These are phyloP conservation scores for Indri indri DNA, from an alignment of 2,113 vertebrate genomes.

Conservation along the genomic window DNA sequence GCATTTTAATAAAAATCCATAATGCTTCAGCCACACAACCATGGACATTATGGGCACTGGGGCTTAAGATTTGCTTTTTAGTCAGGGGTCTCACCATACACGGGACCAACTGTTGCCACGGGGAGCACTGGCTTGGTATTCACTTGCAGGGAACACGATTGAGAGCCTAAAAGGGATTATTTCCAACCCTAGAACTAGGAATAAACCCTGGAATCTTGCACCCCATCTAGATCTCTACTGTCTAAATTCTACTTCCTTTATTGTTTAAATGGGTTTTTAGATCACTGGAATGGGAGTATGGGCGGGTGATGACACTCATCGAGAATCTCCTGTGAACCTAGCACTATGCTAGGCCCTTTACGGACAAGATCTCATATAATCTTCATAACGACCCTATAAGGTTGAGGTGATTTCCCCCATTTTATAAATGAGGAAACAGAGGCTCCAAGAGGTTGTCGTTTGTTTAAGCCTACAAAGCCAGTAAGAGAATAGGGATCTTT, in stretches of 20 bases:
- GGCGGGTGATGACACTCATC: not conserved
- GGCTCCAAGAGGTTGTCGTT: conserved; percentile 11
- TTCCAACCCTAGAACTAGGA: conserved; percentile 7
- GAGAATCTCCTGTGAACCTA: conserved; percentile 35
- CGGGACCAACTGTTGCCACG: not conserved
- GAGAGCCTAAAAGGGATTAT: conserved; percentile 21
- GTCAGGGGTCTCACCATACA: not conserved
- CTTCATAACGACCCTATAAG: not conserved
- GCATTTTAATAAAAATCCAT: conserved; percentile 68
- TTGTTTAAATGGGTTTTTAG: not conserved
- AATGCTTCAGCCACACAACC: conserved; percentile 40
- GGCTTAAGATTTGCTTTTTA: conserved; percentile 14
- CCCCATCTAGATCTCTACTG: not conserved
- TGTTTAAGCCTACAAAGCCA: conserved; percentile 48
- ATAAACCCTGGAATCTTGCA: conserved; percentile 9
- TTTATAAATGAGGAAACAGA: conserved; percentile 50
- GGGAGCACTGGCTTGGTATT: not conserved
- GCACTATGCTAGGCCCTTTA: conserved; percentile 1
- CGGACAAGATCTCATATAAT: not conserved
- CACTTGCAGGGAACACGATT: conserved; percentile 1
- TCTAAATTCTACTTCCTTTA: conserved; percentile 26
- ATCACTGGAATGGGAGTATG: not conserved
- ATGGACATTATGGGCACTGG: not conserved
- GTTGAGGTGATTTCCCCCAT: not conserved
- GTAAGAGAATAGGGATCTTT: conserved; percentile 56